A percentile compares a stretch with the other conserved stretches of the same genome.
Conservation (phyloP, 2,888 invertebrate genomes). For the Zaprionus bogoriensis region DNA sequence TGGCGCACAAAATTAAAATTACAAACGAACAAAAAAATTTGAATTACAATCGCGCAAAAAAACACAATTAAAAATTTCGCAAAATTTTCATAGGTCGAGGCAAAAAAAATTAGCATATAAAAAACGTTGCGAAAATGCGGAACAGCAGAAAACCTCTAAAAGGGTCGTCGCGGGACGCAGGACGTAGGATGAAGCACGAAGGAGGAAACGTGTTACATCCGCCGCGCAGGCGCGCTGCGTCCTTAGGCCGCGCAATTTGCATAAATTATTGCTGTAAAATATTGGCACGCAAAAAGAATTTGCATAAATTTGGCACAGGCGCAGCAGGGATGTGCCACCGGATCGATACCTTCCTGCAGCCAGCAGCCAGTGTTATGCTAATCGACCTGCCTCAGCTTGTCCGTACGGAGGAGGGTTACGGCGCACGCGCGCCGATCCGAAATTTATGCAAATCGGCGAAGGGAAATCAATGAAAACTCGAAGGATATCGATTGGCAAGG, state of each 20-base stretch:
- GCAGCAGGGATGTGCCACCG: neutral
- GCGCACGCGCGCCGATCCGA: conserved; percentile 67
- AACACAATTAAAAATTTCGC: conserved; percentile 66
- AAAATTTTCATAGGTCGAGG: conserved; percentile 38
- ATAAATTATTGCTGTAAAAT: conserved; percentile 74
- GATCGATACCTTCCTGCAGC: conserved; percentile 32
- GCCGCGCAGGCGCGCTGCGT: conserved; percentile 50
- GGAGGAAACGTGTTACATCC: conserved; percentile 62
- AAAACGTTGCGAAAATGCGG: conserved; percentile 60
- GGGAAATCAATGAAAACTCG: conserved; percentile 22
- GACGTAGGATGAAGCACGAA: conserved; percentile 21
- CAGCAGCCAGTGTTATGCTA: conserved; percentile 79
- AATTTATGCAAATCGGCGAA: conserved; percentile 70
- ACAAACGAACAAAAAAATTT: conserved; percentile 73
- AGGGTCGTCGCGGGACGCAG: conserved; percentile 10
- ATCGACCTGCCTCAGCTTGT: conserved; percentile 73
- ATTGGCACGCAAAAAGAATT: conserved; percentile 57
- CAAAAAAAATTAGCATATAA: conserved; percentile 65
- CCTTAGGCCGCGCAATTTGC: conserved; percentile 62
- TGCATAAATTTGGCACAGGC: conserved; percentile 76
- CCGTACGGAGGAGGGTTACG: conserved; percentile 54
- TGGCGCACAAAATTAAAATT: conserved; percentile 65
- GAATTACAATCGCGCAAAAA: conserved; percentile 76
- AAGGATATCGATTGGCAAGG: conserved; percentile 47
- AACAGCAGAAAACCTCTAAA: conserved; percentile 55